These are phyloP conservation scores for Ormyrus labotus DNA, from an alignment of 2,888 invertebrate species.

Conservation along the genomic window DNA sequence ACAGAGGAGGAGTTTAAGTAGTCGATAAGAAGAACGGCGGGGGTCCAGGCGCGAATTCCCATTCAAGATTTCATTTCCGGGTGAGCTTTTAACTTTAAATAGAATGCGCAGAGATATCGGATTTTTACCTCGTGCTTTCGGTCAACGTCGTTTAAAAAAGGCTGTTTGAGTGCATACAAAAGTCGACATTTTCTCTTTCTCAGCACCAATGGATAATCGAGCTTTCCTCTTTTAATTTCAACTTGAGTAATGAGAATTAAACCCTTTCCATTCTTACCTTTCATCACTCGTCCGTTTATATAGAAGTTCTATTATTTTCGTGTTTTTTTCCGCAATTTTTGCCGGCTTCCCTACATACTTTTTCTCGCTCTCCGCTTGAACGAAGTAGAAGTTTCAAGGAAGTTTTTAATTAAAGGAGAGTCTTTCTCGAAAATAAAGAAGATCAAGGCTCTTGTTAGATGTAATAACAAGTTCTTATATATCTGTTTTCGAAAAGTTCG, in stretches of 20 bases:
- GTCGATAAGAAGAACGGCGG: conserved; percentile 48
- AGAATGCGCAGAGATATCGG: conserved; percentile 52
- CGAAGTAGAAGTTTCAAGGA: neutral
- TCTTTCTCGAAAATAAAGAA: conserved; percentile 23
- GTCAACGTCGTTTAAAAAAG: conserved; percentile 23
- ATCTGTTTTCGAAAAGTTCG: neutral
- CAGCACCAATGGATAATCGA: conserved; percentile 9
- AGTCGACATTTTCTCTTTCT: neutral
- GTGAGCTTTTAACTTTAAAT: conserved; percentile 54
- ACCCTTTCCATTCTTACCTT: conserved; percentile 24
- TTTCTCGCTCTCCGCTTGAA: neutral
- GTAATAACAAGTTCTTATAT: no score
- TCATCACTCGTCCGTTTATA: conserved; percentile 12
- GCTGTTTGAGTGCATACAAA: conserved; percentile 8
- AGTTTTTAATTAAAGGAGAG: conserved; percentile 27
- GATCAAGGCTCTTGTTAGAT: neutral
- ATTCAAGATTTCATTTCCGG: conserved; percentile 55
- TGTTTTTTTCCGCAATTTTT: conserved; percentile 6
- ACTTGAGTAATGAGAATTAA: conserved; percentile 42
- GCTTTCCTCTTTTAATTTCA: conserved; percentile 37
- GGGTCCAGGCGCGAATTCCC: conserved; percentile 39
- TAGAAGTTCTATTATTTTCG: conserved; percentile 12
- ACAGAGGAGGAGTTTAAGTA: conserved; percentile 46
- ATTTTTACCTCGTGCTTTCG: conserved; percentile 34
- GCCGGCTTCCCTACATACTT: neutral